Base-by-base conservation (phyloP, 2,797 vertebrate species). In the Thunnus albacares region DNA sequence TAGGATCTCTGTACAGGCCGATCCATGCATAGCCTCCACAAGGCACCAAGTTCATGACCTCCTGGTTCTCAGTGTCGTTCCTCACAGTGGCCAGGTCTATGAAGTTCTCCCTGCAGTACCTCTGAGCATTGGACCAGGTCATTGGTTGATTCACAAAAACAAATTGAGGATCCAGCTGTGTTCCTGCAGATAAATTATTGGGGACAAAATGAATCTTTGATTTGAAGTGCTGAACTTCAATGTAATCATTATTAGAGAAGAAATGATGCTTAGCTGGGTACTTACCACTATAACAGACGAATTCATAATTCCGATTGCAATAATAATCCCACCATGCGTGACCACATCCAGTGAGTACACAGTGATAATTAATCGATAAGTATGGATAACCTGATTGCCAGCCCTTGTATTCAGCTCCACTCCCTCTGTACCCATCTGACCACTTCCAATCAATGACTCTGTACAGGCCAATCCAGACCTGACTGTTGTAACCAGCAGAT, bases 41-140 rank as follows among this genome's bases (percentile, higher is more conserved):
- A n/a, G 24, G 24, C 24, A 24, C 24, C 24, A 24, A 24, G 24
- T 24, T 24, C 24, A 24, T 24, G 0, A 64, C 35, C 58, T 22
- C 22, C 7, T 49, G n/a, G 15, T 15, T 53, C 33, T 43, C 35
- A 20, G 15, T 15, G 2, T n/a, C 15, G 56, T 30, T 41, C n/a
- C 3, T 38, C 35, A 71, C 20, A 28, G 35, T 60, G 43, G 64
- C 64, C 26, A 77, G 33, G 52, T 28, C 53, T 8, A 3, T 26
- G 56, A 35, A 73, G 6, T 81, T 66, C 41, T 74, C 20, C 18
- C 38, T 57, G 73, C 85, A 87, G 65, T 65, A 33, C 0, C 0
- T 56, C 66, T 49, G 73, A 65, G 85, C 85, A 41, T 0, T 6
- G 9, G 4, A 14, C 73, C 76, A 87, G 4, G 1, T 13, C 76